Base-by-base conservation (phyloP, 53 echinoderm and acorn worm genomes). In the Paracentrotus lividus region DNA sequence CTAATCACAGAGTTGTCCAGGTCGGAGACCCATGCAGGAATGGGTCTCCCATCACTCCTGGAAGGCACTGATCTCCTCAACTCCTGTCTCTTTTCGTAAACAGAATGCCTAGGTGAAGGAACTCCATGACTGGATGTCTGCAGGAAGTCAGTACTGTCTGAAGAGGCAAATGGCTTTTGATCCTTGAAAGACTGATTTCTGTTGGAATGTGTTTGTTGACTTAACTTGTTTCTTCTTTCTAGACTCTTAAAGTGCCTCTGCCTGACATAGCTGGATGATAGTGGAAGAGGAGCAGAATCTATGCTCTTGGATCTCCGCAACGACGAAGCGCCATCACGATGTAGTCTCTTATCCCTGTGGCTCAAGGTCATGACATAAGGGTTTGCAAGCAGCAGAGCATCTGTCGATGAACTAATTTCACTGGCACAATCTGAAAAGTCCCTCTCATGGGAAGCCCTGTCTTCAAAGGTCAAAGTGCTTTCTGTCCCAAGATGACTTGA, bases 21-120 rank as follows among this genome's bases (percentile, higher is more conserved):
- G 52, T 97, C 95, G 23, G 95, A 88, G 16, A 98, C 95, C 98
- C 98, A 98, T 43, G 94, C 95, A 18, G 98, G 97, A 49, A 94
- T 95, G 27, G 97, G 94, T 88, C 97, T 84, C 38, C 81, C 81
- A 81, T 81, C 47, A 47, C 45, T 47, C 81, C 81, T 81, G 81
- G 81, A 81, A 81, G 81, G 47, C 47, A 81, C 81, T 45, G 81
- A 21, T 47, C 47, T 81, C 9, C 47, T 81, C 26, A 33, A 12
- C 47, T 81, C 81, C 44, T 47, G 47, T 45, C 44, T 81, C 26
- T 26, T 81, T 3, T 81, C 81, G 14, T 81, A 81, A 24, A 81
- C 81, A 13, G 81, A 81, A 47, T 81, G 81, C 47, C 26, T 81
- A 15, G 81, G 81, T 4, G 81, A 81, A 24, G 47, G 47, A n/a